phyloP scores from a whole-genome alignment of 2,888 invertebrate species.

The Pristionchus entomophagus region DNA sequence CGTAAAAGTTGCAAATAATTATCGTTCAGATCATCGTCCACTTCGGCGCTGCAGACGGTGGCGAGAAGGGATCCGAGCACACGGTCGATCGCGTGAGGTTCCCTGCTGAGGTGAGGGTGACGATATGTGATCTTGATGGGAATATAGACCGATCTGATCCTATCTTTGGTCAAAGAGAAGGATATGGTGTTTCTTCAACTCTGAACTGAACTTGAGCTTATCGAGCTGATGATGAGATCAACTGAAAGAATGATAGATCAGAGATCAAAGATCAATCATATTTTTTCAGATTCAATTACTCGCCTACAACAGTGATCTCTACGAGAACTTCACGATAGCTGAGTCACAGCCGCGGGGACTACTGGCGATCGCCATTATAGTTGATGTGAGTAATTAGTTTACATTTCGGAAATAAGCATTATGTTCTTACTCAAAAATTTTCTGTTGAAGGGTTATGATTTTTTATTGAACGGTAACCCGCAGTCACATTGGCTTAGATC shows the following conservation, averaged over 20 bases:
- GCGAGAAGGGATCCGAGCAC: conserved; percentile 95
- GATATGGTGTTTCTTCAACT: not conserved
- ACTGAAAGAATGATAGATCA: not conserved
- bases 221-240: not conserved
- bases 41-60: conserved; percentile 88
- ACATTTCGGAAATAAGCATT: no score
- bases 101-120: conserved; percentile 89
- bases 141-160: not conserved
- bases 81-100: conserved; percentile 95
- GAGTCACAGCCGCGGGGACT: conserved; percentile 93
- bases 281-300: conserved; percentile 91
- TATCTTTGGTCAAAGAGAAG: not conserved
- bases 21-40: conserved; percentile 80
- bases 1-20: no score
- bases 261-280: not conserved
- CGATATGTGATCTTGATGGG: not conserved
- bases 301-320: conserved; percentile 96
- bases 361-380: conserved; percentile 91
- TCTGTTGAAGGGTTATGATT: not conserved
- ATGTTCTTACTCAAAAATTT: no score
- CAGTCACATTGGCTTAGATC: not conserved
- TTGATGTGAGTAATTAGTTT: conserved; percentile 84
- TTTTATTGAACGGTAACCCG: not conserved
- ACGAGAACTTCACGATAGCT: conserved; percentile 95
- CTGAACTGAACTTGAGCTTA: no score